phyloP scores from a whole-genome alignment of 2,888 invertebrate genomes.

The Acanthosoma haemorrhoidale region DNA sequence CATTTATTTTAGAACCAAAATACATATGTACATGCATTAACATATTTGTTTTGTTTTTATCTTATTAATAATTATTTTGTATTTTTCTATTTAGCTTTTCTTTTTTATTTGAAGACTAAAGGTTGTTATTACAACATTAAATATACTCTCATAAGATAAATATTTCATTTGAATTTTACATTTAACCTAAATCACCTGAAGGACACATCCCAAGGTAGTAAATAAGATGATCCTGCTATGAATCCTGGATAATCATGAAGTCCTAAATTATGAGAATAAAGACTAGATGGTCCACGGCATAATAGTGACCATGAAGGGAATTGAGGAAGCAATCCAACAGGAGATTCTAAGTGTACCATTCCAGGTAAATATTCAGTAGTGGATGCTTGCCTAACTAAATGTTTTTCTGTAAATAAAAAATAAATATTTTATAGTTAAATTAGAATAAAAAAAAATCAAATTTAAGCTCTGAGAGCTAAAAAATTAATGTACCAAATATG shows the following conservation, averaged over 20 bases:
- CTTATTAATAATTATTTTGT: no score
- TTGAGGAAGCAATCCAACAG: conserved; percentile 51
- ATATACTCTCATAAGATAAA: no score
- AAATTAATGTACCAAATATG: no score
- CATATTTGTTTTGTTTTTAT: no score
- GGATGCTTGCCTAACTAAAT: conserved; percentile 7
- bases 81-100: no score
- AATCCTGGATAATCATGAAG: conserved; percentile 88
- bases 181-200: conserved; percentile 51
- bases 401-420: neutral
- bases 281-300: conserved; percentile 81
- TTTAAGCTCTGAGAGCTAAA: no score
- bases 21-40: no score
- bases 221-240: conserved; percentile 78
- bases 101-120: no score
- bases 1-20: no score
- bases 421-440: neutral
- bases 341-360: conserved; percentile 78
- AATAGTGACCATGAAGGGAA: conserved; percentile 57
- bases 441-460: neutral
- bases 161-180: no score
- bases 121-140: no score
- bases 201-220: conserved; percentile 89
- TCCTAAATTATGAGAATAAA: conserved; percentile 84
- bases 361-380: conserved; percentile 74